Base-by-base conservation (phyloP, 2,888 invertebrate genomes). In the Polydrusus cervinus region DNA sequence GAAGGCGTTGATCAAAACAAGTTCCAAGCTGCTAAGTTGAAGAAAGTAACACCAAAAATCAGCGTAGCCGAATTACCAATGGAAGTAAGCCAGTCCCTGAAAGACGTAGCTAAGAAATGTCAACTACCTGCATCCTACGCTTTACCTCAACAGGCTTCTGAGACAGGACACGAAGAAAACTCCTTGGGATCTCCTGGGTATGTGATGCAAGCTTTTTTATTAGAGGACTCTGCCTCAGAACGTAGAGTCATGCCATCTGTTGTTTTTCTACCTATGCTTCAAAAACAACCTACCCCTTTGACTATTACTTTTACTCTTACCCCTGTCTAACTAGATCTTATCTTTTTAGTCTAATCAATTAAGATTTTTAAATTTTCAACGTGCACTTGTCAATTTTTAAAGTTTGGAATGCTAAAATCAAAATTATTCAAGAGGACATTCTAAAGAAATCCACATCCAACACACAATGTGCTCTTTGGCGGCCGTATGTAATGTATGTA, bases 241-340 rank as follows among this genome's bases (percentile, higher is more conserved):
- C 82, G 85, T 71, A 92, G 93, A 86, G 94, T 97, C 88, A 93
- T 96, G 84, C 95, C 97, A 80, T 96, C 97, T 83, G 91, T 97
- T 83, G 96, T 98, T 87, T 97, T 96, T 89, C 92, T 98, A 89
- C 97, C 98, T 79, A 97, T 98, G 85, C 93, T 94, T 81, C 93
- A 95, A 86, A 93, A 95, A 87, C 92, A 97, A 84, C 93, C 93
- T 85, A 93, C 94, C 85, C 93, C 95, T 82, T 91, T 97, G 83
- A 96, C 96, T 82, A 94, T 96, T 84, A 96, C 97, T 87, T 96
- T 98, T 87, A 96, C 94, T 87, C 92, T 98, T 83, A 97, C 96
- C 87, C 97, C 97, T 84, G 95, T 97, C 90, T 96, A 93, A 89
- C 83, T 71, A 79, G 75, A 71, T 43, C 80, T 74, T 16, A 47